phyloP scores from a whole-genome alignment of 2,888 invertebrate species.

The Orthonychiurus folsomi region DNA sequence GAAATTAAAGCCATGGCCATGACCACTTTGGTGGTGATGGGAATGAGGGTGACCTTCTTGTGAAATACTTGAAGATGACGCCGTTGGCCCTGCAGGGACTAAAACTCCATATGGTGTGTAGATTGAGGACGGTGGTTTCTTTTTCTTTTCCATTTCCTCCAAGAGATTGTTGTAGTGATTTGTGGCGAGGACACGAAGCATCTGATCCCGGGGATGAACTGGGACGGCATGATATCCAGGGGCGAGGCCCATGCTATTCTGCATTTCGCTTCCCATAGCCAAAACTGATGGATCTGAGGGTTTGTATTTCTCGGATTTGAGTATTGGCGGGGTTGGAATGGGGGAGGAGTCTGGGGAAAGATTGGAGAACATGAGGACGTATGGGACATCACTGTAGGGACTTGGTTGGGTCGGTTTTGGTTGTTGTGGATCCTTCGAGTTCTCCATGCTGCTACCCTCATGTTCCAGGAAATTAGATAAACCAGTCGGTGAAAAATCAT shows the following conservation, averaged over 20 bases:
- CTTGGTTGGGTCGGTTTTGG: slow-evolving; percentile 4
- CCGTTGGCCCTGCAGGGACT: slow-evolving; percentile 26
- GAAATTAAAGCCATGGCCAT: background rate
- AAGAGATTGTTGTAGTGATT: slow-evolving; percentile 36
- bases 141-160: slow-evolving; percentile 32
- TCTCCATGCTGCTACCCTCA: background rate
- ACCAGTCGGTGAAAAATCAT: background rate
- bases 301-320: slow-evolving; percentile 17
- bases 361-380: slow-evolving; percentile 40
- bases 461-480: background rate
- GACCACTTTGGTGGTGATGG: background rate
- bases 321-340: slow-evolving; percentile 31
- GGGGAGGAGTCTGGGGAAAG: slow-evolving; percentile 28
- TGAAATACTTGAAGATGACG: slow-evolving; percentile 2
- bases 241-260: slow-evolving; percentile 9
- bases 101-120: slow-evolving; percentile 39
- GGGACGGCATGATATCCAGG: slow-evolving; percentile 29
- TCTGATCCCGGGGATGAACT: slow-evolving; percentile 39
- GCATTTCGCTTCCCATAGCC: background rate
- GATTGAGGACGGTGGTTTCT: slow-evolving; percentile 35
- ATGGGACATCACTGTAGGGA: slow-evolving; percentile 37
- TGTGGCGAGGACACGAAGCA: slow-evolving; percentile 36
- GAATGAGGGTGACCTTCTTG: background rate
- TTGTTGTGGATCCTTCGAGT: slow-evolving; percentile 10
- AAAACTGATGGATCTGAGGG: background rate